Evolutionary conservation across 2,888 invertebrate genomes (phyloP).

Genomic region (Nasonia oneida): DNA sequence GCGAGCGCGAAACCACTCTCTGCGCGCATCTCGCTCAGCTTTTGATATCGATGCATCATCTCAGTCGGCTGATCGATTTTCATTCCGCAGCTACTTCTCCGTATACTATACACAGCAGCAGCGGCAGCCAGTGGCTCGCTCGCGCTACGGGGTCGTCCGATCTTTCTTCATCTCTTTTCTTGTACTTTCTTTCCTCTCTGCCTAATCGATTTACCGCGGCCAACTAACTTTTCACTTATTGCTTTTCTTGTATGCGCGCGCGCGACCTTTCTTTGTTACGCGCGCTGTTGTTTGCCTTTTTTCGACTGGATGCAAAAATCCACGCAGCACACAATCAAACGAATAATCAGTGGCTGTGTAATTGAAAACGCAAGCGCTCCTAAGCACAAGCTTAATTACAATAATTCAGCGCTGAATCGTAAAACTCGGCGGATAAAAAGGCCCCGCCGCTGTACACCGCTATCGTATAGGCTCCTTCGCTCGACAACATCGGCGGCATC

Average conservation of each 20-base stretch:
- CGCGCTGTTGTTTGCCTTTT: neutral
- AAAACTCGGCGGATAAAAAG: conserved; percentile 33
- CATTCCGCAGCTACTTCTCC: conserved; percentile 70
- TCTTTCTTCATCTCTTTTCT: conserved; percentile 64
- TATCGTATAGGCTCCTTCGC: neutral
- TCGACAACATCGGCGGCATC: conserved; percentile 13
- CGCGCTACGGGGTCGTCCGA: conserved; percentile 69
- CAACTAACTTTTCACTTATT: conserved; percentile 58
- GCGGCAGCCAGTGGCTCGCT: conserved; percentile 66
- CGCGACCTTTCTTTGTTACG: conserved; percentile 5
- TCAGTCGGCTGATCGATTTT: conserved; percentile 76
- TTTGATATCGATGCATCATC: conserved; percentile 79
- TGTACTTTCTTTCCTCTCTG: conserved; percentile 33
- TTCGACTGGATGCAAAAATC: neutral
- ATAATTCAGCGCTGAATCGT: conserved; percentile 56
- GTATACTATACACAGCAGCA: conserved; percentile 63
- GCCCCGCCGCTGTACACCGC: neutral
- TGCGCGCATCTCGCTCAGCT: conserved; percentile 65
- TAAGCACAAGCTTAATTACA: conserved; percentile 59
- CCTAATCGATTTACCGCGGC: conserved; percentile 56
- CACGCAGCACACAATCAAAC: conserved; percentile 15
- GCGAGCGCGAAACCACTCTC: conserved; percentile 73
- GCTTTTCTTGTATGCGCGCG: neutral
- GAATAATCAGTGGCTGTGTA: conserved; percentile 26
- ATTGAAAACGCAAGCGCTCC: conserved; percentile 55